A percentile compares a stretch with the other conserved stretches of the same genome.
phyloP scores from a whole-genome alignment of 2,888 invertebrate species.

The Gnatocerus cornutus region DNA sequence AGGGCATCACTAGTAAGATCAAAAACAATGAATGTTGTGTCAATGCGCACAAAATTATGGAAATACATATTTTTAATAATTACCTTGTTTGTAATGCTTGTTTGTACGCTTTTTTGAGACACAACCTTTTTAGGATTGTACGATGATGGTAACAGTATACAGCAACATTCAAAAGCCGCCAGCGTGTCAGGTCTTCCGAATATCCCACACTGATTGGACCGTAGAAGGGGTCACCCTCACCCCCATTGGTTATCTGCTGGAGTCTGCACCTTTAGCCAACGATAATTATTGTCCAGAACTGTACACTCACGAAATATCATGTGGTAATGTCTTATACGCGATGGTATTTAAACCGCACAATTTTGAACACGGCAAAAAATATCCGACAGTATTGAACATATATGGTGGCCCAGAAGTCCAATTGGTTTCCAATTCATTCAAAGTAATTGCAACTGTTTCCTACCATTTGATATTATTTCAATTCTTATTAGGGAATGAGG shows the following conservation, averaged over 20 bases:
- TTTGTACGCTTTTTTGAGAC: constrained; percentile 25
- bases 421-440: constrained; percentile 95
- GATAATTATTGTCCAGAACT: constrained; percentile 82
- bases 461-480: constrained; percentile 13
- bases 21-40: too few species aligned
- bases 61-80: too few species aligned
- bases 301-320: constrained; percentile 79
- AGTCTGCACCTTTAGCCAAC: constrained; percentile 73
- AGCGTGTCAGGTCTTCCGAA: constrained; percentile 83
- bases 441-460: constrained; percentile 74
- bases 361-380: constrained; percentile 78
- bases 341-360: constrained; percentile 92
- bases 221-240: constrained; percentile 80
- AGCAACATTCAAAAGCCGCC: constrained; percentile 89
- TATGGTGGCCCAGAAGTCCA: constrained; percentile 99
- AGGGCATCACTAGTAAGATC: too few species aligned
- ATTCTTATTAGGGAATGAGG: constrained; percentile 83
- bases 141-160: constrained; percentile 87
- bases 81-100: too few species aligned
- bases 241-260: constrained; percentile 82
- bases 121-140: constrained; percentile 77
- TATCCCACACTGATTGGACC: constrained; percentile 79
- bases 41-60: too few species aligned
- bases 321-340: constrained; percentile 84
- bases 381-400: constrained; percentile 96